phyloP scores from a whole-genome alignment of 2,113 vertebrate genomes.

The Daboia siamensis region DNA sequence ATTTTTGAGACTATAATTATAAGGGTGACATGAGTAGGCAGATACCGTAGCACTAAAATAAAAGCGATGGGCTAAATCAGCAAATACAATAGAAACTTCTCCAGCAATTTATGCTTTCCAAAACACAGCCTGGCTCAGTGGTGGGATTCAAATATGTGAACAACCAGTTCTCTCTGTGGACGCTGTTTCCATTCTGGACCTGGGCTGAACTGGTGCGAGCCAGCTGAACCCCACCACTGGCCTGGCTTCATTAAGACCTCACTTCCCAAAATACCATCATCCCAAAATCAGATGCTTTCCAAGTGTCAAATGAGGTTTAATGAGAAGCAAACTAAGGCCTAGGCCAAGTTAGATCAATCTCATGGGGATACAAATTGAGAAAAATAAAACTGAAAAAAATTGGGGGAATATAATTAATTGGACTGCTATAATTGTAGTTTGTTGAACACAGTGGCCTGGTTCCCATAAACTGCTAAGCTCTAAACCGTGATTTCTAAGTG shows the following conservation, averaged over 20 bases:
- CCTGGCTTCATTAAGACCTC: background rate
- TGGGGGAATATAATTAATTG: background rate
- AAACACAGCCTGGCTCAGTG: conserved; percentile 4
- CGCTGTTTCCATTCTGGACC: too few species aligned
- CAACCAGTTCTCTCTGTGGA: too few species aligned
- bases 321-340: background rate
- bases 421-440: background rate
- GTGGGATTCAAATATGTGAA: too few species aligned
- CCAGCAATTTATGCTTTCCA: background rate
- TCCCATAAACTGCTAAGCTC: background rate
- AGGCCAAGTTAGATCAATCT: background rate
- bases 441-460: background rate
- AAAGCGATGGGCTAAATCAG: conserved; percentile 1
- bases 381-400: background rate
- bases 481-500: background rate
- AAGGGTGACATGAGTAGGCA: conserved; percentile 2
- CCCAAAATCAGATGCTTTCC: background rate
- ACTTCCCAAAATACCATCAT: background rate
- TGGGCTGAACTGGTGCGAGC: too few species aligned
- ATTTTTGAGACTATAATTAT: conserved; percentile 16
- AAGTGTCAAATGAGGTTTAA: background rate
- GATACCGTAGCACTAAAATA: background rate
- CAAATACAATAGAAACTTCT: conserved; percentile 12
- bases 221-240: background rate
- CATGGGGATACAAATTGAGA: background rate